Evolutionary conservation across 2,797 vertebrate species (phyloP), one percentile per base, ranked within the genome.

Genomic region (Crenichthys baileyi): DNA sequence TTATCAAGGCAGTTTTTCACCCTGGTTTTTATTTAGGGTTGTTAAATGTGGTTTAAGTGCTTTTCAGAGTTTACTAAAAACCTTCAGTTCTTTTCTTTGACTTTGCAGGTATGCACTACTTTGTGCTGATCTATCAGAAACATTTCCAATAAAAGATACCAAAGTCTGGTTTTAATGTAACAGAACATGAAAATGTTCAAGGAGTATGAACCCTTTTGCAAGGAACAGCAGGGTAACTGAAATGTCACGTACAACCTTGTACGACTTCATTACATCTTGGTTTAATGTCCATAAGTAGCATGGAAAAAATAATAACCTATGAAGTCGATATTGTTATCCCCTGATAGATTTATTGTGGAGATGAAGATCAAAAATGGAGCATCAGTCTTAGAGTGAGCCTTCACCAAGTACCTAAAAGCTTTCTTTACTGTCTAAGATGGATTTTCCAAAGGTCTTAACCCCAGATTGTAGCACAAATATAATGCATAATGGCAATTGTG

Each of bases 401-500:
- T 79, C 77, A 74, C 67, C 22, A 70, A 78, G 72, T 81, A 78
- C 60, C 73, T 72, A 50, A 77, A 83, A 72, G 36, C 76, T 48
- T 82, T 87, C 81, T 78, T 83, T 77, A 80, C 72, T 48, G 78
- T 79, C 83, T 73, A 46, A 86, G 80, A 88, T 87, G 73, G 79
- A 90, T 88, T 73, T 82, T 78, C 84, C 76, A 86, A 85, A 93
- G 89, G 79, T 80, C 89, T 88, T 84, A 82, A 88, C 82, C 73
- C 71, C 61, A 79, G 82, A 86, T 90, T 82, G 85, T 78, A 63
- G 84, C 86, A 91, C 85, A 90, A 92, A 93, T 79, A 83, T 90
- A 83, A 88, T 85, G 86, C 86, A 78, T 90, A 88, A 90, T 83
- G 85, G 88, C 92, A 91, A 94, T 92, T 89, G 88, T 76, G 84